Percentiles rank a stretch among this genome's conserved stretches.
Evolutionary conservation across 37 sponge, comb jelly and placozoan species (phyloP).

Genomic region (Corticium candelabrum): DNA sequence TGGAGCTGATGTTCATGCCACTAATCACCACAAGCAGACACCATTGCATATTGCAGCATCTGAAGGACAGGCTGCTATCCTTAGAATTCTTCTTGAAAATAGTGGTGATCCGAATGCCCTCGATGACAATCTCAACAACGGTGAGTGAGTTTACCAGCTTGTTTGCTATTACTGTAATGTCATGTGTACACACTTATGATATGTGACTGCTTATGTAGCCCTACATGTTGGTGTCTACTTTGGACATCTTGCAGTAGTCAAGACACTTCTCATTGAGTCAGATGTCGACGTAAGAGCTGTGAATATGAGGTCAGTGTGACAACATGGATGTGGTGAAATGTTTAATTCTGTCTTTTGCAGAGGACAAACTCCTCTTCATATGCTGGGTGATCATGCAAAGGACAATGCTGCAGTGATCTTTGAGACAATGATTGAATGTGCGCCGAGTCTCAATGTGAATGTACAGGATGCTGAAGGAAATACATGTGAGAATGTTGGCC

Average conservation of each 20-base stretch:
- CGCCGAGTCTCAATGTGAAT: conserved; percentile 57
- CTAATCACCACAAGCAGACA: conserved; percentile 52
- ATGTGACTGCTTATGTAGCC: conserved; percentile 13
- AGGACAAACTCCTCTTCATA: conserved; percentile 70
- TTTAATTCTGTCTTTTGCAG: conserved; percentile 15
- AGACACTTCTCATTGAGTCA: conserved; percentile 59
- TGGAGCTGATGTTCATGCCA: conserved; percentile 50
- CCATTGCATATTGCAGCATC: conserved; percentile 73
- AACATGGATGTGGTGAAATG: neutral
- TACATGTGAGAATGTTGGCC: conserved; percentile 54
- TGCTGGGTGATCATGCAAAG: conserved; percentile 44
- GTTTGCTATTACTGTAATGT: neutral
- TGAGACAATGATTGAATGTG: conserved; percentile 27
- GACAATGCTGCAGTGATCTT: conserved; percentile 70
- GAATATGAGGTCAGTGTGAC: conserved; percentile 41
- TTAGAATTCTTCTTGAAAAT: conserved; percentile 69
- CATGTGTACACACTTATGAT: neutral
- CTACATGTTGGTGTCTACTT: conserved; percentile 73
- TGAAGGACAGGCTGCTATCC: conserved; percentile 62
- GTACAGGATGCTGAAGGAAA: conserved; percentile 68
- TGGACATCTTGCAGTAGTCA: conserved; percentile 57
- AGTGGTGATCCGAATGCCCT: conserved; percentile 66
- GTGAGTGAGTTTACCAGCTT: conserved; percentile 18
- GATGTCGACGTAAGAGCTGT: conserved; percentile 36
- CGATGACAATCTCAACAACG: conserved; percentile 67